Conservation (phyloP, 2,888 invertebrate species). For the Periphyllus acericola region DNA sequence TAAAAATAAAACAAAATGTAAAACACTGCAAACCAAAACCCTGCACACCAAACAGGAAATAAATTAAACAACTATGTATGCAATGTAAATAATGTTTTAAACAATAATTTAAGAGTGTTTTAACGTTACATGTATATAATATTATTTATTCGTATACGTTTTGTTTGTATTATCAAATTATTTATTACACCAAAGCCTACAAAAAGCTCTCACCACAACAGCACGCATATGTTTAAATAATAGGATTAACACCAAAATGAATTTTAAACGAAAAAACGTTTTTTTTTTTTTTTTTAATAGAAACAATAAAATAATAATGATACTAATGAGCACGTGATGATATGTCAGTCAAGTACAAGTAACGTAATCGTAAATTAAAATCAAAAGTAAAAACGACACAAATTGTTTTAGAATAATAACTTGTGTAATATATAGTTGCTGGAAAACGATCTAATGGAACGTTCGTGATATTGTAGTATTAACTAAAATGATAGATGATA, state of each 20-base stretch:
- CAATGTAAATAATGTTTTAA: conserved; percentile 26
- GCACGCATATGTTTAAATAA: conserved; percentile 52
- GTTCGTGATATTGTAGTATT: background rate
- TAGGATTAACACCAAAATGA: conserved; percentile 34
- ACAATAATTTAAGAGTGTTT: conserved; percentile 45
- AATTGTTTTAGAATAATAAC: conserved; percentile 16
- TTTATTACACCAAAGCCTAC: conserved; percentile 57
- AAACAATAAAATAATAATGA: conserved; percentile 20
- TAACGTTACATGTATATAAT: conserved; percentile 5
- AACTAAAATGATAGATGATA: conserved; percentile 38
- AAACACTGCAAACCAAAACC: conserved; percentile 61
- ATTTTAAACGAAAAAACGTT: conserved; percentile 16
- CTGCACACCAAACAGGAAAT: conserved; percentile 59
- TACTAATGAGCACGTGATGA: conserved; percentile 27
- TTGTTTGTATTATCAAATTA: conserved; percentile 31
- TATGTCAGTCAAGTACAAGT: conserved; percentile 28
- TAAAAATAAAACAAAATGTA: conserved; percentile 47
- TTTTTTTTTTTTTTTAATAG: background rate
- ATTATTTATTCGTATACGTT: conserved; percentile 38
- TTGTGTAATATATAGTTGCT: background rate
- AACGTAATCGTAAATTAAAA: background rate
- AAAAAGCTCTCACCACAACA: conserved; percentile 50
- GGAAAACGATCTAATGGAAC: background rate
- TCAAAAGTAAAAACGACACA: background rate
- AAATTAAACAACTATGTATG: conserved; percentile 38